Percentiles rank a stretch among this genome's conserved stretches.
Evolutionary conservation across 2,797 vertebrate species (phyloP).

Genomic region (Hydrolagus colliei): DNA sequence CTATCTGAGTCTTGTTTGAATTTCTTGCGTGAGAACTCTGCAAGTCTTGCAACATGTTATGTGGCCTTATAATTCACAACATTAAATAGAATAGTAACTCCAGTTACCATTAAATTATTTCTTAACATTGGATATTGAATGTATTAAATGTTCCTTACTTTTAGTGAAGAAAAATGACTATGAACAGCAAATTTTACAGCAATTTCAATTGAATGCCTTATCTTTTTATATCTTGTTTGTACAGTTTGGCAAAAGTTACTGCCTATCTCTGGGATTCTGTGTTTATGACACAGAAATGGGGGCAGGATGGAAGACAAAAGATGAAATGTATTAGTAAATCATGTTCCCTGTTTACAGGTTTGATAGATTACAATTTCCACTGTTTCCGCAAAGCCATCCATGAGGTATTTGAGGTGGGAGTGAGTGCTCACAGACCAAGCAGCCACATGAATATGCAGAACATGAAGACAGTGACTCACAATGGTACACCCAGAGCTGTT

Average conservation of each 20-base stretch:
- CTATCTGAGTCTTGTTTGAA: too few species aligned
- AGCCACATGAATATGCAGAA: slow-evolving; percentile 69
- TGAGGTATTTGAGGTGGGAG: slow-evolving; percentile 94
- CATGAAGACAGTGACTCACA: slow-evolving; percentile 83
- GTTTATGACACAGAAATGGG: background rate
- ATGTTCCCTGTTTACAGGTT: slow-evolving; percentile 57
- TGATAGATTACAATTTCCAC: slow-evolving; percentile 99
- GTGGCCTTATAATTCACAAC: background rate
- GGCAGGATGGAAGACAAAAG: background rate
- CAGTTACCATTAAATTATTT: background rate
- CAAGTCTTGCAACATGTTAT: background rate
- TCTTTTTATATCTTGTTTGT: background rate
- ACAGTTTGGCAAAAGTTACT: background rate
- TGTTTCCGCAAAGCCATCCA: slow-evolving; percentile 99
- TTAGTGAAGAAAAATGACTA: too few species aligned
- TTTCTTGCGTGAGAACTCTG: too few species aligned
- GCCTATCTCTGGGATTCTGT: background rate
- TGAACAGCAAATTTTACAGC: background rate
- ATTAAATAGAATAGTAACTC: background rate
- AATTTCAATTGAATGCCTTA: too few species aligned
- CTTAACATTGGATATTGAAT: background rate
- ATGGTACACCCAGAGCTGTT: slow-evolving; percentile 84
- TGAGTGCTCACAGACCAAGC: slow-evolving; percentile 72
- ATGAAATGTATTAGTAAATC: slow-evolving; percentile 6
- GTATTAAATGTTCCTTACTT: background rate